These are phyloP conservation scores for Chaenodraco wilsoni DNA, from an alignment of 2,797 vertebrate genomes.

Conservation along the genomic window DNA sequence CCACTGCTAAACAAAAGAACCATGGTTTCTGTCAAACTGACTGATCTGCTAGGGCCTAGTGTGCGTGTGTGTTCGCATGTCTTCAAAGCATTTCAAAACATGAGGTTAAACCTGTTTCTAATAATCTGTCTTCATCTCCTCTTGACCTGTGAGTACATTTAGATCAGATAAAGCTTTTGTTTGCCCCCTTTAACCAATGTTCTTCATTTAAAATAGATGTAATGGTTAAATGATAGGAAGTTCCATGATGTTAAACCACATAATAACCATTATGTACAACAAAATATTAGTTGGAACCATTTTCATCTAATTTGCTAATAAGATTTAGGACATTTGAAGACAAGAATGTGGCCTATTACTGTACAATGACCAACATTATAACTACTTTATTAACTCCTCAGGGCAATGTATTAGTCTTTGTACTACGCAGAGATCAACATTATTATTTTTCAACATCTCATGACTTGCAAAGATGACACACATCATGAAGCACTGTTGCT, in stretches of 20 bases:
- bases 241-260: not conserved
- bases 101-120: slow-evolving; percentile 4
- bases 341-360: not conserved
- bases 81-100: not conserved
- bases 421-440: not conserved
- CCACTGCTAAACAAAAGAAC: not conserved
- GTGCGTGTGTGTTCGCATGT: not conserved
- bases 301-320: not conserved
- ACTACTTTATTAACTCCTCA: not conserved
- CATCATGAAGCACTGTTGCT: not conserved
- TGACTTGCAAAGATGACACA: not conserved
- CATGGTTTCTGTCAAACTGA: not conserved
- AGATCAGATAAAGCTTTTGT: not conserved
- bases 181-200: too few species aligned
- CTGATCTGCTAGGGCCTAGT: not conserved
- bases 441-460: not conserved
- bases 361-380: not conserved
- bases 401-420: not conserved
- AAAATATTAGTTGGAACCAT: not conserved
- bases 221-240: not conserved
- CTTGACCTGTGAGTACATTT: not conserved
- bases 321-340: too few species aligned
- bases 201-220: not conserved
- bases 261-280: not conserved
- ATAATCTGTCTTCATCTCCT: not conserved